Evolutionary conservation across 1,140 invertebrate species (phyloP), one percentile per base, ranked within the genome.

Genomic region (Penaeus indicus): DNA sequence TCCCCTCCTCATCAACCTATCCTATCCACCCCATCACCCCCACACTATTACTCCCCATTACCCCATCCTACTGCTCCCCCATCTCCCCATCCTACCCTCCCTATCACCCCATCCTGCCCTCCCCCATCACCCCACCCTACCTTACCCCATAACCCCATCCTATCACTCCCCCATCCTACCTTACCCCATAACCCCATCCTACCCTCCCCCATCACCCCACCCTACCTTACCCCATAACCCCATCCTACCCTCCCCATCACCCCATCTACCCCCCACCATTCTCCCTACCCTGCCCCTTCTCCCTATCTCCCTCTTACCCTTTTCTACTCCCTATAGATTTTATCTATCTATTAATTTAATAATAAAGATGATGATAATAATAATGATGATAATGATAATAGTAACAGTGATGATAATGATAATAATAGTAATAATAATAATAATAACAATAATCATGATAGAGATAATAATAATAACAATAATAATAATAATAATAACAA

Each of bases 311-410:
- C 78, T 54, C 78, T 54, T 54, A 54, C 78, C 60, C 78, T 54
- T 22, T 80, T 54, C 60, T 19, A 25, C 10, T 21, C 78, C 18
- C 42, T 54, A 8, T 16, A 27, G 18, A 75, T 22, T 25, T 69
- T 7, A 8, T 25, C 10, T 27, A 22, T 22, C 32, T 22, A 22
- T 22, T 10, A 22, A 25, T 22, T 69, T 69, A 27, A 27, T 69
- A 27, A 69, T 69, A 69, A 22, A 69, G 67, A n/a, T n/a, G n/a
- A n/a, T n/a, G n/a, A n/a, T 27, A 69, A 78, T 78, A n/a, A 78
- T 47, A 47, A 47, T 32, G 32, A 32, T 78, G 67, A 27, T 69
- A 27, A 69, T 69, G 7, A 8, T n/a, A 69, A 22, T 27, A 69
- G 67, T 69, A 27, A 69, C 21, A 22, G n/a, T n/a, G n/a, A n/a